A percentile compares a stretch with the other conserved stretches of the same genome.
Conservation (phyloP, 1,140 invertebrate species). For the Bombyx mandarina region DNA sequence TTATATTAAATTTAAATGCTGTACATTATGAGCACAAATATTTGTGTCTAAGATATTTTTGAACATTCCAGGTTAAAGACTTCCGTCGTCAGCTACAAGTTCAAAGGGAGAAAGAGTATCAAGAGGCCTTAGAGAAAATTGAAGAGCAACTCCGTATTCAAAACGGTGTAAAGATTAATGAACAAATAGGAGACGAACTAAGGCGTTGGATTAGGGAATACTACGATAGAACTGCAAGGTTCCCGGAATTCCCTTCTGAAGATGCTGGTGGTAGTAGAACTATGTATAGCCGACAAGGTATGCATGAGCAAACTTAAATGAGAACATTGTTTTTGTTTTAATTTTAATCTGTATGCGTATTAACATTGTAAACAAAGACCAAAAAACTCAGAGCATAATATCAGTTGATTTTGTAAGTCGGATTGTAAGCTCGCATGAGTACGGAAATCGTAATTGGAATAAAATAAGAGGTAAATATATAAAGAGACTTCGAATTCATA, state of each 20-base stretch:
- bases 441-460: no score
- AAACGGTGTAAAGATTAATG: slow-evolving; percentile 78
- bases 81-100: slow-evolving; percentile 74
- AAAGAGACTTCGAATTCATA: no score
- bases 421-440: no score
- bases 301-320: background rate
- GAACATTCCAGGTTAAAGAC: slow-evolving; percentile 60
- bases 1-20: no score
- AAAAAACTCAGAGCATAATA: background rate
- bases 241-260: slow-evolving; percentile 92
- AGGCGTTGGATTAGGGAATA: slow-evolving; percentile 87
- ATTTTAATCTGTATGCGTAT: no score
- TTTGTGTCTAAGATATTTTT: no score
- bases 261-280: slow-evolving; percentile 89
- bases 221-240: slow-evolving; percentile 85
- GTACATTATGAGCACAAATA: no score
- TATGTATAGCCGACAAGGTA: slow-evolving; percentile 82
- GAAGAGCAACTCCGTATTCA: slow-evolving; percentile 75
- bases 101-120: slow-evolving; percentile 74
- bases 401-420: no score
- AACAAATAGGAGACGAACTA: slow-evolving; percentile 88
- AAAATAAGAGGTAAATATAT: no score
- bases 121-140: slow-evolving; percentile 71
- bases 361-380: background rate
- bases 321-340: background rate